Conservation (phyloP, 2,113 vertebrate species). For the Suricata suricatta region DNA sequence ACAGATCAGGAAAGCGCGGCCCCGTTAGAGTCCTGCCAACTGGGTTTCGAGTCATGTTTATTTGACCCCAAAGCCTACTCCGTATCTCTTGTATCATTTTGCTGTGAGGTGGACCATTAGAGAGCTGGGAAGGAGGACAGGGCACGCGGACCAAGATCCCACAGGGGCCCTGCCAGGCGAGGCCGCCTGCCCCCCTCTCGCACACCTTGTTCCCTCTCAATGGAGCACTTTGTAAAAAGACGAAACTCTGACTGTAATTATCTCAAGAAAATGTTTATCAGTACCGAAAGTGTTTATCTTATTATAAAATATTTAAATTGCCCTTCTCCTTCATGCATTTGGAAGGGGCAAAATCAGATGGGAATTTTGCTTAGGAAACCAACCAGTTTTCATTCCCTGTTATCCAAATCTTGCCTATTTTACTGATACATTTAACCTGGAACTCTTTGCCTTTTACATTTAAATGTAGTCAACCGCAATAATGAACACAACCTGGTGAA, state of each 20-base stretch:
- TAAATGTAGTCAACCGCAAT: not conserved
- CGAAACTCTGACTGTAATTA: not conserved
- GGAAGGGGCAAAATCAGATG: not conserved
- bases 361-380: not conserved
- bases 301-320: not conserved
- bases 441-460: not conserved
- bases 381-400: not conserved
- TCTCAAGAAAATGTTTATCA: not conserved
- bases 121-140: not conserved
- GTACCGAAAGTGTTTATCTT: not conserved
- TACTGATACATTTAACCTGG: not conserved
- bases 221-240: not conserved
- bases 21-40: not conserved
- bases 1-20: not conserved
- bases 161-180: not conserved
- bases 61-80: not conserved
- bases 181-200: not conserved
- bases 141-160: not conserved
- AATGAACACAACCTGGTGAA: not conserved
- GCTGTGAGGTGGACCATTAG: no score
- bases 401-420: not conserved
- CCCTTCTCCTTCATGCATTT: not conserved
- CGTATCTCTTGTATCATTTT: not conserved
- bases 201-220: accelerated
- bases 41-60: not conserved